Conservation (phyloP, 2,888 invertebrate genomes). For the Eumacrocentrus americanus region DNA sequence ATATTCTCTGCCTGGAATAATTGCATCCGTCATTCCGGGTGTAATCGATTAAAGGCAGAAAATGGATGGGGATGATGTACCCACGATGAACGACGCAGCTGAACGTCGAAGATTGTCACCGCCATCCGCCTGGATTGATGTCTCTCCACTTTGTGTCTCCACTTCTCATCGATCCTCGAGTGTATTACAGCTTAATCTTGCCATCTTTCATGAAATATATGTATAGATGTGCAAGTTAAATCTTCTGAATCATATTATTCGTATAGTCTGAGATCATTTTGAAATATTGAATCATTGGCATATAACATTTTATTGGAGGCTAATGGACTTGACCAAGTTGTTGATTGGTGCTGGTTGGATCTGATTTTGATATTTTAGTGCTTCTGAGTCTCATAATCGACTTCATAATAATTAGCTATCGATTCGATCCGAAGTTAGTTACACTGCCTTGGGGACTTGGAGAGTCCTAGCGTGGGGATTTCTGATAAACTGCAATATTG, state of each 20-base stretch:
- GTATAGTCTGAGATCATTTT: no score
- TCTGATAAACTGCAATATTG: constrained; percentile 46
- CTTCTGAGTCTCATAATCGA: constrained; percentile 18
- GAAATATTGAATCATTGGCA: no score
- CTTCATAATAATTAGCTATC: not conserved
- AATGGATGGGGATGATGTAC: constrained; percentile 35
- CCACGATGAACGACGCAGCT: constrained; percentile 8
- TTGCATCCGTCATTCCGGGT: constrained; percentile 44
- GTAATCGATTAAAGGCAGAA: constrained; percentile 41
- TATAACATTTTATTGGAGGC: no score
- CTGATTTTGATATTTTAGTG: not conserved
- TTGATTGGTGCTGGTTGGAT: not conserved
- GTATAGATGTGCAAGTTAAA: no score
- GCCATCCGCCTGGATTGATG: constrained; percentile 8
- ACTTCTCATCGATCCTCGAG: no score
- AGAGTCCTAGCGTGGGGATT: constrained; percentile 20
- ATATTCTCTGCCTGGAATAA: constrained; percentile 38
- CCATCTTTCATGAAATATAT: no score
- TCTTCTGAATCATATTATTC: no score
- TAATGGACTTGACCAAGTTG: no score
- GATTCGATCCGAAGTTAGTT: not conserved
- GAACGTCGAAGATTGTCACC: constrained; percentile 20
- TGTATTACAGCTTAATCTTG: no score
- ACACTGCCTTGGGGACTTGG: not conserved
- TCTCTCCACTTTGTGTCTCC: not conserved